phyloP scores from a whole-genome alignment of 2,113 vertebrate species.

The Microtus richardsoni region DNA sequence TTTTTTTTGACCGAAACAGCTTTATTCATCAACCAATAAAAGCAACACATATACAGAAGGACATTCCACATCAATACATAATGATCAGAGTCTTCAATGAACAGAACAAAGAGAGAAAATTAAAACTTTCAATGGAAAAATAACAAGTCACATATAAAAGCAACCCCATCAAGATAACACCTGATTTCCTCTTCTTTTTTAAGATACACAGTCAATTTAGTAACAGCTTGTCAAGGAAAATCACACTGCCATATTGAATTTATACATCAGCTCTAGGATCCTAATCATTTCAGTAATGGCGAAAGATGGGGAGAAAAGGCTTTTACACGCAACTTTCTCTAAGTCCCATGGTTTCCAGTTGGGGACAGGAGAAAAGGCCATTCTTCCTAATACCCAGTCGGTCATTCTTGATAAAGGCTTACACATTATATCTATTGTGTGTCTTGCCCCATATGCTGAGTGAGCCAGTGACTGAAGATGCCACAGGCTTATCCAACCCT shows the following conservation, averaged over 20 bases:
- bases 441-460: not conserved
- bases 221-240: not conserved
- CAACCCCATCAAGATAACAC: not conserved
- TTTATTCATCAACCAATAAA: no score
- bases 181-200: not conserved
- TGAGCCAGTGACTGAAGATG: not conserved
- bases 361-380: not conserved
- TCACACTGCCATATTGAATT: not conserved
- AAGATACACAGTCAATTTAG: not conserved
- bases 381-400: not conserved
- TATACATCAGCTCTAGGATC: not conserved
- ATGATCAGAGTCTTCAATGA: not conserved
- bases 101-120: not conserved
- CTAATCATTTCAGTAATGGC: not conserved
- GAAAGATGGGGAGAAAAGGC: not conserved
- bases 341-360: not conserved
- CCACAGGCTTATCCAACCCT: not conserved
- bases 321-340: not conserved
- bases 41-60: no score
- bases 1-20: no score
- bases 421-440: not conserved
- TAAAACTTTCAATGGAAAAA: not conserved
- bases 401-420: constrained; percentile 25
- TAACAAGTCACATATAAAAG: not conserved
- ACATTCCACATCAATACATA: not conserved